These are phyloP conservation scores for Pitta sordida DNA, from an alignment of 2,113 vertebrate species.

Conservation along the genomic window DNA sequence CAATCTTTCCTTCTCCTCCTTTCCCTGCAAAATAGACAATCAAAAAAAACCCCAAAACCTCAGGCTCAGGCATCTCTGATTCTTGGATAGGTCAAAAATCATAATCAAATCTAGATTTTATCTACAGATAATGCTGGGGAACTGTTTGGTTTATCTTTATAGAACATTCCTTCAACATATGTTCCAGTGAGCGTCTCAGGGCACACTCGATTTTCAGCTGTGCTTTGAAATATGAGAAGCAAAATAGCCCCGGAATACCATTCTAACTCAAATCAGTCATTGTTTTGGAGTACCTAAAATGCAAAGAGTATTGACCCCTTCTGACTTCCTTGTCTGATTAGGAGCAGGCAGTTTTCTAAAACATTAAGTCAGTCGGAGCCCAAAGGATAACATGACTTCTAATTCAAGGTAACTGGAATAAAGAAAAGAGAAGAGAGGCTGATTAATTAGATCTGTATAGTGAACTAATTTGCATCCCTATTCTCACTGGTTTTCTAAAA, in stretches of 20 bases:
- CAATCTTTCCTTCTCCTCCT: not conserved
- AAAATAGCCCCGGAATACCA: not conserved
- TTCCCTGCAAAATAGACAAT: not conserved
- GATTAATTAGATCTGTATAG: conserved; percentile 58
- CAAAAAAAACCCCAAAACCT: not conserved
- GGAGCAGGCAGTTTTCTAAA: conserved; percentile 3
- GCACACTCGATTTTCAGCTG: not conserved
- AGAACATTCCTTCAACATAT: conserved; percentile 8
- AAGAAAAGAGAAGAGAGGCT: conserved; percentile 30
- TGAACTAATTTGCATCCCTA: conserved; percentile 66
- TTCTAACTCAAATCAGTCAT: conserved; percentile 29
- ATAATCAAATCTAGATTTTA: not conserved
- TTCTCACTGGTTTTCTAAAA: conserved; percentile 66
- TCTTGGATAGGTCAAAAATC: not conserved
- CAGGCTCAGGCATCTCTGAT: not conserved
- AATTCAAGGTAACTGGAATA: conserved; percentile 63
- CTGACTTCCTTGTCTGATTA: conserved; percentile 13
- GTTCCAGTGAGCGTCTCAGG: not conserved
- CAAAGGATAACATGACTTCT: conserved; percentile 65
- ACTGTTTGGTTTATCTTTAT: not conserved
- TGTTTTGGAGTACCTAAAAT: not conserved
- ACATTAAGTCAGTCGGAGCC: conserved; percentile 28
- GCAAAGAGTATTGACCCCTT: not conserved
- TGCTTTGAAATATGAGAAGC: conserved; percentile 38
- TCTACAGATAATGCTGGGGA: not conserved